Evolutionary conservation across 92 coral and sea anemone genomes (phyloP).

Genomic region (Metridium senile): DNA sequence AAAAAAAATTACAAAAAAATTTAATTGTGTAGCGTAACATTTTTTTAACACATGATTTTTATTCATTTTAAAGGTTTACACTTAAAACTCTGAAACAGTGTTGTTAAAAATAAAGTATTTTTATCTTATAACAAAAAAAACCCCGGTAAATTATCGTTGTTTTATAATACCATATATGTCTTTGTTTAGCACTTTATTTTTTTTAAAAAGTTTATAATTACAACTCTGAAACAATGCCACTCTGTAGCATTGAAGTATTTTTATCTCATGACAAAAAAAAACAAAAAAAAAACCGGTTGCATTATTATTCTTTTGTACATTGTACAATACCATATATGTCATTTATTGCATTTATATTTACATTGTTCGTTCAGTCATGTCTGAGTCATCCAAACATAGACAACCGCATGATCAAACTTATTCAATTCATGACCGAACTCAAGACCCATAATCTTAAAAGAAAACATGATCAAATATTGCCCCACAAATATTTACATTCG

Average conservation of each 20-base stretch:
- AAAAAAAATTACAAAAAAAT: too few species aligned
- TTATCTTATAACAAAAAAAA: too few species aligned
- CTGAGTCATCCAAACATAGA: constrained; percentile 8
- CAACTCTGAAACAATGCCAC: too few species aligned
- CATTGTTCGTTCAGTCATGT: not conserved
- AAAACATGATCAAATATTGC: not conserved
- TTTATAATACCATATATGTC: too few species aligned
- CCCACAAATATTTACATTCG: not conserved
- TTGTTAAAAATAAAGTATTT: too few species aligned
- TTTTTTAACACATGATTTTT: too few species aligned
- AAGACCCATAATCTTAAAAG: not conserved
- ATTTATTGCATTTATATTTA: not conserved
- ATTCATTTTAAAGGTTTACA: too few species aligned
- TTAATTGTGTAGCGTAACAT: too few species aligned
- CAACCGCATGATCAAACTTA: not conserved
- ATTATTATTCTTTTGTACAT: not conserved
- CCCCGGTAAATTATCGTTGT: too few species aligned
- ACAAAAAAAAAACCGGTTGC: not conserved
- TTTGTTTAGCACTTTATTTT: too few species aligned
- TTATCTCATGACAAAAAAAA: not conserved
- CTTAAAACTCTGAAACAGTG: too few species aligned
- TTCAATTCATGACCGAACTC: not conserved
- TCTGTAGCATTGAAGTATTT: not conserved
- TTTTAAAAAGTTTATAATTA: too few species aligned
- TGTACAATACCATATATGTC: constrained; percentile 1